Percentiles rank a stretch among this genome's conserved stretches.
These are phyloP conservation scores for Cryptoprocta ferox DNA, from an alignment of 2,797 vertebrate species.

Conservation along the genomic window DNA sequence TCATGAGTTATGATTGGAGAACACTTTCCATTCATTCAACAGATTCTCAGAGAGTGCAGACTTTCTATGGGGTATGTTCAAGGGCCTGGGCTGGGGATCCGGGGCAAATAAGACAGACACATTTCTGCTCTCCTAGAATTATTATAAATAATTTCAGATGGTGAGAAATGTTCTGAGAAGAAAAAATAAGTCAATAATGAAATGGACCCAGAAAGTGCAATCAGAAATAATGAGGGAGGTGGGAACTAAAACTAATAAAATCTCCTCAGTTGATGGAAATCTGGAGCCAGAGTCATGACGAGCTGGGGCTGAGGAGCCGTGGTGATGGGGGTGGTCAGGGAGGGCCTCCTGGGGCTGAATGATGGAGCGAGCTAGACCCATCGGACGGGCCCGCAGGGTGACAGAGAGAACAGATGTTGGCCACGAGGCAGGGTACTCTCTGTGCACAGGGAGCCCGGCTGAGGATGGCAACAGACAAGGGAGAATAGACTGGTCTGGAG, in stretches of 20 bases:
- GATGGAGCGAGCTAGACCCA: not conserved
- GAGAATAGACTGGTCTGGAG: accelerated
- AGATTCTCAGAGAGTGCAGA: not conserved
- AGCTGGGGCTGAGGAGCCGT: not conserved
- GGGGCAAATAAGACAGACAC: not conserved
- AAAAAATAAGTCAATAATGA: not conserved
- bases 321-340: not conserved
- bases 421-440: not conserved
- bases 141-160: not conserved
- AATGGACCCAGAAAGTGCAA: not conserved
- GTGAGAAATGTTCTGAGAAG: not conserved
- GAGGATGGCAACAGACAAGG: accelerated
- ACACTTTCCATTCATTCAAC: not conserved
- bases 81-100: not conserved
- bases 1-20: too few relatives aligned
- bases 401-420: not conserved
- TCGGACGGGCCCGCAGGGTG: accelerated
- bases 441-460: accelerated
- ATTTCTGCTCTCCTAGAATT: not conserved
- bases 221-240: not conserved
- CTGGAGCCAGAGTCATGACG: not conserved
- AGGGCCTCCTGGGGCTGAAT: not conserved
- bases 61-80: not conserved
- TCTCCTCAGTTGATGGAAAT: not conserved
- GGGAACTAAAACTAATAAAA: not conserved